Conservation (phyloP, 2,888 invertebrate genomes). For the Liodrosophila aerea region DNA sequence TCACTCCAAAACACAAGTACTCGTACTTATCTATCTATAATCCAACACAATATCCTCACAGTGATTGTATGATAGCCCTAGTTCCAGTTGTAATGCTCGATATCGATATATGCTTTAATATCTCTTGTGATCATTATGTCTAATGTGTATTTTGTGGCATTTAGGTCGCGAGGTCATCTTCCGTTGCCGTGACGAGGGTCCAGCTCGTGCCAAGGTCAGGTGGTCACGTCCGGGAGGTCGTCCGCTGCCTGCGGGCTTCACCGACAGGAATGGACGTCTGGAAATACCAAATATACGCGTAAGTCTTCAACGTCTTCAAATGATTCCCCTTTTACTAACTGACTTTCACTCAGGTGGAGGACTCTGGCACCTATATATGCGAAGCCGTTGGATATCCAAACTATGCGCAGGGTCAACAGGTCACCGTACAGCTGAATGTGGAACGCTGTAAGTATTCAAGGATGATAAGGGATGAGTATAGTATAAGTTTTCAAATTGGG, state of each 20-base stretch:
- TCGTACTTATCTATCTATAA: background rate
- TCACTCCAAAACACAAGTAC: background rate
- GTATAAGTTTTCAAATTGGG: no score
- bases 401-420: constrained; percentile 86
- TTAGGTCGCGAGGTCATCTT: constrained; percentile 95
- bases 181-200: constrained; percentile 96
- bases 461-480: background rate
- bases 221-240: constrained; percentile 89
- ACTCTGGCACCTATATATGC: constrained; percentile 92
- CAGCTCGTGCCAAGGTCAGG: constrained; percentile 87
- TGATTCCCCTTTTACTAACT: background rate
- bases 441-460: constrained; percentile 87
- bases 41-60: constrained; percentile 11
- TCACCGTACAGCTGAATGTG: constrained; percentile 88
- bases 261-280: constrained; percentile 89
- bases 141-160: constrained; percentile 21
- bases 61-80: constrained; percentile 34
- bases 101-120: constrained; percentile 8
- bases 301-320: constrained; percentile 47
- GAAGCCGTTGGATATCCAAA: constrained; percentile 88
- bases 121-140: background rate
- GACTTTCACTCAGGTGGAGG: constrained; percentile 84
- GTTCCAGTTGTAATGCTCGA: constrained; percentile 31
- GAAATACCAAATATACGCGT: constrained; percentile 92
- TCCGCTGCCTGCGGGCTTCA: constrained; percentile 90